Percentiles rank a stretch among this genome's conserved stretches.
Conservation (phyloP, 23 tunicate genomes). For the Halocynthia aurantium region DNA sequence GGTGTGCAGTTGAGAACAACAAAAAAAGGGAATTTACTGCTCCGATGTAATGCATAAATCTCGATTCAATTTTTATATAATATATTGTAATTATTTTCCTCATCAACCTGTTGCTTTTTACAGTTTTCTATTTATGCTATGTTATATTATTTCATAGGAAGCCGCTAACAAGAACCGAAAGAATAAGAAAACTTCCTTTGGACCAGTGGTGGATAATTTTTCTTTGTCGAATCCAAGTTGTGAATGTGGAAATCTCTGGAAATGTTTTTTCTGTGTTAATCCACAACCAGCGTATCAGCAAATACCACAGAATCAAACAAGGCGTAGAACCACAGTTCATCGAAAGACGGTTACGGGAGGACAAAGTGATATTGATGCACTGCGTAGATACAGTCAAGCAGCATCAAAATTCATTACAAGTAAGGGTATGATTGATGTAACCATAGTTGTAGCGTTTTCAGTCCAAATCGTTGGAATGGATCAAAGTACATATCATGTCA, state of each 20-base stretch:
- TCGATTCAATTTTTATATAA: too few relatives aligned
- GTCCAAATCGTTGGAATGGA: too few relatives aligned
- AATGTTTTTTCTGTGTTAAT: constrained; percentile 60
- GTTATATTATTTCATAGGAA: constrained; percentile 13
- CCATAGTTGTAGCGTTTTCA: too few relatives aligned
- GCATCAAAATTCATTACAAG: too few relatives aligned
- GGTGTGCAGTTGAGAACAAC: too few relatives aligned
- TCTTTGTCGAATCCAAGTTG: constrained; percentile 53
- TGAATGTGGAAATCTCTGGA: constrained; percentile 76
- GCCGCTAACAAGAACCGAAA: constrained; percentile 20
- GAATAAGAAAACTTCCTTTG: neutral
- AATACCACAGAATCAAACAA: constrained; percentile 14
- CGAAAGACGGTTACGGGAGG: neutral
- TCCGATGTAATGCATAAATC: too few relatives aligned
- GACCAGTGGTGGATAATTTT: constrained; percentile 9
- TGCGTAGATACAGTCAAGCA: neutral
- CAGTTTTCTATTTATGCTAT: neutral
- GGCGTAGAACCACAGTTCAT: constrained; percentile 17
- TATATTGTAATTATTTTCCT: too few relatives aligned
- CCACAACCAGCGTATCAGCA: constrained; percentile 30
- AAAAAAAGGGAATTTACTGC: too few relatives aligned
- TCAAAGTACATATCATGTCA: too few relatives aligned
- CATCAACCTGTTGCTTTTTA: too few relatives aligned
- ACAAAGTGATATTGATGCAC: constrained; percentile 7
- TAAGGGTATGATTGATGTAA: too few relatives aligned